Conservation (phyloP, 2,797 vertebrate genomes). For the Onychomys arenicola region DNA sequence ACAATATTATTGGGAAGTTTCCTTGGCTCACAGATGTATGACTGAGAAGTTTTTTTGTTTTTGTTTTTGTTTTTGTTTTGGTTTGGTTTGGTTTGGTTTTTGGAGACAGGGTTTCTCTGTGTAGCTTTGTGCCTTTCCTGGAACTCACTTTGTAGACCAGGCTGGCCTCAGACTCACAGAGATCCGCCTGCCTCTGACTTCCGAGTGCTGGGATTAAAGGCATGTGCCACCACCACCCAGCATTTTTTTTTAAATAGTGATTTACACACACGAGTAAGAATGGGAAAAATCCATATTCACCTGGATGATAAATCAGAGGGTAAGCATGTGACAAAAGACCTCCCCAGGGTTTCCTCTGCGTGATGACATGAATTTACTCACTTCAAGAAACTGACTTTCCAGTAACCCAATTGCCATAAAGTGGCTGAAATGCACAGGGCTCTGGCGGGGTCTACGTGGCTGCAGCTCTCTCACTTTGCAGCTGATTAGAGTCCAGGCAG, state of each 20-base stretch:
- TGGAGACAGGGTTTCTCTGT: too few species aligned
- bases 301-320: background rate
- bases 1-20: background rate
- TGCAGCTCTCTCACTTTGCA: background rate
- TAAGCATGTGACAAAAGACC: background rate
- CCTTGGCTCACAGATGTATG: background rate
- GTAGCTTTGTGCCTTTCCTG: too few species aligned
- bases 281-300: constrained; percentile 9
- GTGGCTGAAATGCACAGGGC: background rate
- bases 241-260: too few species aligned
- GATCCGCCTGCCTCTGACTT: too few species aligned
- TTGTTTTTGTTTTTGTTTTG: too few species aligned
- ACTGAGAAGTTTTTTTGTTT: constrained; percentile 15
- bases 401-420: background rate
- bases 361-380: background rate
- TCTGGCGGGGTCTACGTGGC: background rate
- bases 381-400: constrained; percentile 51
- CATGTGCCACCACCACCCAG: too few species aligned
- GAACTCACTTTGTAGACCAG: too few species aligned
- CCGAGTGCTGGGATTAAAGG: too few species aligned
- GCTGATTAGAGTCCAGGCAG: background rate
- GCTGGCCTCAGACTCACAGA: too few species aligned
- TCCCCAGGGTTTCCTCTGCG: constrained; percentile 21
- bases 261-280: background rate
- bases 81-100: too few species aligned